A percentile compares a stretch with the other conserved stretches of the same genome.
These are phyloP conservation scores for Jacana jacana DNA, from an alignment of 2,113 vertebrate species.

Conservation along the genomic window DNA sequence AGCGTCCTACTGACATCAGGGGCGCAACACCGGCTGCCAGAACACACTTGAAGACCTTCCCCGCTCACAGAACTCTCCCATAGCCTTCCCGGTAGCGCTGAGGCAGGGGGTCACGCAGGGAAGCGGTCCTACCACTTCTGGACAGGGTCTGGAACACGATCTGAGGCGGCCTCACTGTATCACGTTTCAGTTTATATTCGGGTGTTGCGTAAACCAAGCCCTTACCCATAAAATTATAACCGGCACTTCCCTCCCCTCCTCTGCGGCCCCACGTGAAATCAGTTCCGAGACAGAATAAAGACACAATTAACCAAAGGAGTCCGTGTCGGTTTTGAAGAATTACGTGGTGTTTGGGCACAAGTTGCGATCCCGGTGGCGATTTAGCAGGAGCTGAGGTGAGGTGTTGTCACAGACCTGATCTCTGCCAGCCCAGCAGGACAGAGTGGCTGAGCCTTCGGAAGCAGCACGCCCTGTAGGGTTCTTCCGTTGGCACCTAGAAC, in stretches of 20 bases:
- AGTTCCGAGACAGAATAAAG: neutral
- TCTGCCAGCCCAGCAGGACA: neutral
- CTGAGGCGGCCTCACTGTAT: neutral
- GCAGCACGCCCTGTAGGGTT: neutral
- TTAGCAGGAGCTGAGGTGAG: neutral
- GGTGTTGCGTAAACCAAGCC: slow-evolving; percentile 24
- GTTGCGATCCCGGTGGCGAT: neutral
- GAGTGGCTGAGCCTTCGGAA: neutral
- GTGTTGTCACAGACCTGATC: neutral
- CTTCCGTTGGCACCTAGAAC: rapidly evolving
- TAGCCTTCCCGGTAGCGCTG: neutral
- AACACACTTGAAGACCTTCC: neutral
- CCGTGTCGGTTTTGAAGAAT: neutral
- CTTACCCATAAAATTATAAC: neutral
- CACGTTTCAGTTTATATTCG: slow-evolving; percentile 53
- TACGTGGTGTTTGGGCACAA: rapidly evolving
- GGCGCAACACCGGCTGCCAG: neutral
- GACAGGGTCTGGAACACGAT: neutral
- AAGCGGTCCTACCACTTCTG: neutral
- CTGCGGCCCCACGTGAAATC: neutral
- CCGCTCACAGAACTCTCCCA: neutral
- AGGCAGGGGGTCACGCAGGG: neutral
- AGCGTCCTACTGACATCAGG: neutral
- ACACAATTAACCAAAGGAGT: neutral
- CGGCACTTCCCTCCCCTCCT: neutral